Base-by-base conservation (phyloP, 2,113 vertebrate species). In the Cervus canadensis region DNA sequence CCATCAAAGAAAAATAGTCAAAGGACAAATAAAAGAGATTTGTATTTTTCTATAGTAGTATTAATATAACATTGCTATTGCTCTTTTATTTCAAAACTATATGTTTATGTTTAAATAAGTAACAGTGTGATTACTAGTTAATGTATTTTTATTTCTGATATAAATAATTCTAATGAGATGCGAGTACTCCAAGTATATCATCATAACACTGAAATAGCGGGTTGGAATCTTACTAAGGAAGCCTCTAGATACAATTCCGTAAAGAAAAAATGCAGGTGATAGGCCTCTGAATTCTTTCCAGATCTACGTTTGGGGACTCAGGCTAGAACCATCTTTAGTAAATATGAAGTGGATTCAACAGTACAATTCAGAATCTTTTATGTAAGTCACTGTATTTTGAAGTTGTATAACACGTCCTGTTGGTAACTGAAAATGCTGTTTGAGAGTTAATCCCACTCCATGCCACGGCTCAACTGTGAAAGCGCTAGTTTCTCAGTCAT, bases 111-210 rank as follows among this genome's bases (percentile, higher is more conserved):
- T 84, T 25, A 79, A 95, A 60, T 87, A 78, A 87, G 40, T 86
- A 57, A 50, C 79, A 62, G 17, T 30, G 45, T 50, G 78, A 91
- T 54, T n/a, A 50, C 52, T 81, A 85, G 74, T 79, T 57, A 93
- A 76, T 93, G 15, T 26, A 52, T 76, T 96, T 94, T 95, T 57
- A 95, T 91, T 95, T 62, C 76, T 79, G 88, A 91, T 52, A 82
- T 90, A 90, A 90, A 79, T 74, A 57, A 71, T 71, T 90, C 9
- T 45, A 71, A 40, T 54, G 12, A 57, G n/a, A 67, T 48, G 25
- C 45, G 50, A 64, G 11, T 56, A 85, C 11, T 91, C 36, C 43
- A 87, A 50, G 71, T 57, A 19, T 36, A 56, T 40, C 62, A 25
- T 59, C 48, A 79, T 52, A 76, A 16, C 6, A n/a, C 15, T 57